Evolutionary conservation across 2,797 vertebrate genomes (phyloP).

Genomic region (Chloroceryle amazona): DNA sequence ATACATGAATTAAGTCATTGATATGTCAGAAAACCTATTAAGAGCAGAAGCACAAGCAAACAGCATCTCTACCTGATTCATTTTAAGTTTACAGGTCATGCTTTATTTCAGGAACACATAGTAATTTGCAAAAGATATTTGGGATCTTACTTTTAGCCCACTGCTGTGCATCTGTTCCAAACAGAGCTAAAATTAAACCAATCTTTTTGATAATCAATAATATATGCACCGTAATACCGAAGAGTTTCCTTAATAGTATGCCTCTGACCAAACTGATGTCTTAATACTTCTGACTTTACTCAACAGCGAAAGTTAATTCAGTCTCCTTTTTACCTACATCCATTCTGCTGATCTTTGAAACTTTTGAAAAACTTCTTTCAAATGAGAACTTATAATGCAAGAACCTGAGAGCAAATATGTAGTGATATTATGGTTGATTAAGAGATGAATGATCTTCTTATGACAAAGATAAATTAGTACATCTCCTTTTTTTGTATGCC

Average conservation of each 20-base stretch:
- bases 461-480: neutral
- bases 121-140: neutral
- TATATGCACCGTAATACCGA: rapidly evolving
- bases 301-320: neutral
- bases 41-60: neutral
- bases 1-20: neutral
- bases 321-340: neutral
- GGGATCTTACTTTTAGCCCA: neutral
- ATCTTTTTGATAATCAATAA: neutral
- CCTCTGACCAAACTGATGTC: neutral
- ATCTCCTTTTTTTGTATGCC: neutral
- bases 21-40: neutral
- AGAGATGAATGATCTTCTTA: neutral
- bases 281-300: neutral
- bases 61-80: neutral
- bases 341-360: neutral
- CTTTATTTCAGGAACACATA: neutral
- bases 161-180: neutral
- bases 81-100: neutral
- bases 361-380: neutral
- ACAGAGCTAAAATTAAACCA: neutral
- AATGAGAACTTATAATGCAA: neutral
- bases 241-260: neutral
- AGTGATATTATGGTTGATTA: neutral
- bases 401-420: neutral